Base-by-base conservation (phyloP, 2,888 invertebrate genomes). In the Trissoscelio sp. region DNA sequence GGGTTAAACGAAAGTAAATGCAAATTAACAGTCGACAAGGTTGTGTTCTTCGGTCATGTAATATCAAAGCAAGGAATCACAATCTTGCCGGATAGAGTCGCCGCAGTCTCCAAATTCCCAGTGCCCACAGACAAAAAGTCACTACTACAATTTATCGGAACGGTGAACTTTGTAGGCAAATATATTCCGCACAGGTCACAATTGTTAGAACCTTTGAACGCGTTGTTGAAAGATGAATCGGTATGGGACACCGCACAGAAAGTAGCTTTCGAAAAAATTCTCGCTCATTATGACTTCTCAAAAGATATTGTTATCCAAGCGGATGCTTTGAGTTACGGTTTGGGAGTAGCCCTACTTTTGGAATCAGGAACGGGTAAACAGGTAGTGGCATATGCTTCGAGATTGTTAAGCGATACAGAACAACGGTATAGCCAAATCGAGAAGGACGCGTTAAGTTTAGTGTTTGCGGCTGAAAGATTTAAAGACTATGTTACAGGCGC, bases 361-460 rank as follows among this genome's bases (percentile, higher is more conserved):
- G 42, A 85, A 55, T 67, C 81, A 5, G 74, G 85, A n/a, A 74
- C 73, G 11, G 55, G 53, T 22, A 72, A 84, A 75, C 83, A 87
- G 39, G 86, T 88, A 12, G 86, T 91, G 2, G 86, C 87, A 0
- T 91, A 88, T 79, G 88, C 87, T 0, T 90, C 88, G 0, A 83
- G 87, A 24, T 4, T 31, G 2, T 12, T 14, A 18, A 88, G 39
- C 5, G 16, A 16, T 0, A 24, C 9, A 2, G 90, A 91, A 74
- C 83, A 79, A 11, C 66, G 86, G n/a, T 91, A n/a, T n/a, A n/a
- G n/a, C n/a, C n/a, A 90, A 77, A 90, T 90, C 7, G 90, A 91
- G 72, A 90, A 89, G 79, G 89, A 91, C 82, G 87, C 89, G 0
- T 73, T 91, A 7, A 90, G 88, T 2, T 66, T 89, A 0, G 85